Evolutionary conservation across 1,140 invertebrate genomes (phyloP), one percentile per base, ranked within the genome.

Genomic region (Drosophila dunni): DNA sequence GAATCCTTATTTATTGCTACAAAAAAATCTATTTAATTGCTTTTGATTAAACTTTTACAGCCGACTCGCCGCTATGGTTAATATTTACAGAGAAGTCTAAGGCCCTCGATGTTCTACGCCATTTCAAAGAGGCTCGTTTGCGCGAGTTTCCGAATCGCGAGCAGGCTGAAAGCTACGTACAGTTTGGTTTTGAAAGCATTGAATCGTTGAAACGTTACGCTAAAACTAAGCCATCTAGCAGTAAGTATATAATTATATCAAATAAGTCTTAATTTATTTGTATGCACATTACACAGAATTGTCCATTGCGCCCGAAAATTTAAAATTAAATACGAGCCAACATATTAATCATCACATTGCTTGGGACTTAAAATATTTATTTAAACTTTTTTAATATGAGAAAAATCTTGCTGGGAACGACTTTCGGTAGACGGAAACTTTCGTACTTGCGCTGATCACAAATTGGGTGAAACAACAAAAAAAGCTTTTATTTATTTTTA

Each of bases 81-180:
- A 95, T 97, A 1, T 97, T 95, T 90, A 92, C 92, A 48, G 94
- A 96, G 40, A 96, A 96, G 91, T 82, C 81, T 5, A 94, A 95
- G 78, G 97, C 96, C 0, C 90, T 98, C 44, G 95, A 95, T 77
- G 80, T 96, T 48, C 94, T 96, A 6, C 96, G 96, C 74, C 94
- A 95, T 68, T 94, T 95, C 82, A 96, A 96, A 91, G 95, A 94
- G 44, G 95, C 95, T 4, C 93, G 97, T 71, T 95, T 98, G 70
- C 97, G 97, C 88, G 94, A 94, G 3, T 97, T 97, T 82, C 94
- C 93, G 51, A 95, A 93, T 58, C 92, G 93, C 60, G 93, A 94
- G 62, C 96, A 97, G 80, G 97, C 97, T 3, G 93, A 95, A 5
- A 93, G 95, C 15, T 97, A 97, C 93, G 94, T 96, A 2, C 78